Base-by-base conservation (phyloP, 1,140 invertebrate genomes). In the Cherax quadricarinatus region DNA sequence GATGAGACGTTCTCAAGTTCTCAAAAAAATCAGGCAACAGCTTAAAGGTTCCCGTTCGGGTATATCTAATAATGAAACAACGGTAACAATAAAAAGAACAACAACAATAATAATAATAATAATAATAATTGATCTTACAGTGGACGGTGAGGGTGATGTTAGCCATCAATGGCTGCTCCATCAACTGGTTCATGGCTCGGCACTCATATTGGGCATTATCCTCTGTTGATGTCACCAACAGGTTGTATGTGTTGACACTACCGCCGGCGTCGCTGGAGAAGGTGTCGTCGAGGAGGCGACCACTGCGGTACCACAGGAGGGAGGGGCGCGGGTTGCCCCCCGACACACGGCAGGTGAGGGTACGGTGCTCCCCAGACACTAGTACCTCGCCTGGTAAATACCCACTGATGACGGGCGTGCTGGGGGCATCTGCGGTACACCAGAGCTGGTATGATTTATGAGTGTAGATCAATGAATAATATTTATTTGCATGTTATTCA, bases 241-340 rank as follows among this genome's bases (percentile, higher is more conserved):
- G 83, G 14, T 85, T 24, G 24, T 57, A 60, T 24, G 62, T 85
- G 60, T 85, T 85, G 4, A 70, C 18, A 14, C 60, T 85, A n/a
- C 83, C 62, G 48, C 30, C 24, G 41, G 83, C 62, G 62, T 41
- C 60, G 21, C 14, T 30, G 83, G 41, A 18, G 83, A 48, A 66
- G 62, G 60, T 92, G 51, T 95, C 97, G 88, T 97, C 96, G 86
- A 98, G 97, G 94, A 97, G 97, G 93, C 97, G 97, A 18, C 97
- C 97, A 94, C 98, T 98, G 94, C 97, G 97, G 95, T 98, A 99
- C 98, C 98, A 99, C 89, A 98, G 97, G 5, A 99, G 96, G 95
- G 98, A 97, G 6, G 98, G 98, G 16, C 98, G 97, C 51, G 99
- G 83, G 83, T 85, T 85, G n/a, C 83, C 83, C 3, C 83, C 83